phyloP scores from a whole-genome alignment of 2,113 vertebrate species.

The Pterocles orientalis region DNA sequence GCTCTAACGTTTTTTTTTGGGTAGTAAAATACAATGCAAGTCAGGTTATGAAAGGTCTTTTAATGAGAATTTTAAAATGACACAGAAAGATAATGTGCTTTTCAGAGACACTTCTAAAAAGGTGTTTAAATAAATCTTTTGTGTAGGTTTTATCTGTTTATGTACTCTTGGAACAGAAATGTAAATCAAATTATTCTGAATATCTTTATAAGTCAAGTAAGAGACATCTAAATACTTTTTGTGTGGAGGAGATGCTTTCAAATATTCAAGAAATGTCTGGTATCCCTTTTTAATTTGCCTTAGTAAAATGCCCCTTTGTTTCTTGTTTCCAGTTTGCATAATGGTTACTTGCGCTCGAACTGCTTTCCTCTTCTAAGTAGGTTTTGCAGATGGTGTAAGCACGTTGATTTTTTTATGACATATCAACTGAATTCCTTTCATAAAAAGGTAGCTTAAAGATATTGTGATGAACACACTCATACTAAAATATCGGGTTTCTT shows the following conservation, averaged over 20 bases:
- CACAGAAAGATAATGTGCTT: neutral
- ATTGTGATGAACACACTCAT: neutral
- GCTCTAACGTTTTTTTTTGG: rapidly evolving
- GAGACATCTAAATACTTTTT: constrained; percentile 60
- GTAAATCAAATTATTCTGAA: neutral
- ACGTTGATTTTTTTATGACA: constrained; percentile 36
- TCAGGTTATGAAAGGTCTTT: neutral
- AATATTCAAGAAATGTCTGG: constrained; percentile 63
- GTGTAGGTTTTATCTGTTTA: neutral
- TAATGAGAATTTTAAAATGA: neutral
- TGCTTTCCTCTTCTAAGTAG: constrained; percentile 35
- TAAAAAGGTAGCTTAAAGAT: constrained; percentile 45
- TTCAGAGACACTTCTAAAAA: neutral
- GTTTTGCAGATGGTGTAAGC: constrained; percentile 18
- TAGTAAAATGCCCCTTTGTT: constrained; percentile 67
- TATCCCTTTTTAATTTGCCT: constrained; percentile 72
- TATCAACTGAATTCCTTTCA: constrained; percentile 60
- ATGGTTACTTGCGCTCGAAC: constrained; percentile 38
- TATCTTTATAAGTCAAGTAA: constrained; percentile 25
- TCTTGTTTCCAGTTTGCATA: constrained; percentile 71
- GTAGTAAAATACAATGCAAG: neutral
- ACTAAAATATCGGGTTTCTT: constrained; percentile 28
- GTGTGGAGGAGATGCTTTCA: constrained; percentile 47
- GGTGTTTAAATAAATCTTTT: neutral
- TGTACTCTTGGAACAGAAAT: neutral